Evolutionary conservation across 92 coral and sea anemone genomes (phyloP), one percentile per base, ranked within the genome.

Genomic region (Anthopleura xanthogrammica): DNA sequence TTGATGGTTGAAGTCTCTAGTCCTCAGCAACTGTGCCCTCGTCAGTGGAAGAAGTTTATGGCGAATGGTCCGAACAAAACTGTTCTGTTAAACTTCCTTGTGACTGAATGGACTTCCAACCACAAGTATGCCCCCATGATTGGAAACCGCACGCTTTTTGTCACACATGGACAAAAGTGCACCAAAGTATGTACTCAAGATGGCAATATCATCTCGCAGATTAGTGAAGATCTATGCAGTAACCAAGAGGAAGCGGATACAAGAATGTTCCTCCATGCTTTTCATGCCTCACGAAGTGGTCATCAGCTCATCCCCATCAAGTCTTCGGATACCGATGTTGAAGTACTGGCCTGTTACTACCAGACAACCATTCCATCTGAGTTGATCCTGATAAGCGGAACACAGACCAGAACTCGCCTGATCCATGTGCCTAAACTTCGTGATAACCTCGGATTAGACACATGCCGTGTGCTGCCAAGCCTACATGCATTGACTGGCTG

Each of bases 191-290:
- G 54, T 50, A 50, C 54, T 50, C 54, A 50, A 50, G 54, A 50
- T 50, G 54, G 54, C 54, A 50, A 50, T 50, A 50, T 50, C 54
- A 50, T 50, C 54, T 50, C 88, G n/a, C 41, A 81, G 55, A 75
- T 77, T 73, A 80, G 72, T 78, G 65, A 82, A 29, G 88, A 85
- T 52, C 83, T 79, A 56, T 60, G 16, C 82, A 77, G 82, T 17
- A 75, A 87, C 65, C 87, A 79, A 87, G 90, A 87, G 85, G 90
- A 87, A 75, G 90, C 90, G 46, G 90, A 86, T 84, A 90, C 93
- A n/a, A n/a, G n/a, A n/a, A n/a, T n/a, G n/a, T n/a, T n/a, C n/a
- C n/a, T n/a, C 73, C 94, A 90, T 87, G 89, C 87, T 68, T 52
- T 41, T 24, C 94, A 90, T 83, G 93, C 83, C 58, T 75, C 84